phyloP scores from a whole-genome alignment of 2,888 invertebrate genomes.

The Microplitis deprimator region DNA sequence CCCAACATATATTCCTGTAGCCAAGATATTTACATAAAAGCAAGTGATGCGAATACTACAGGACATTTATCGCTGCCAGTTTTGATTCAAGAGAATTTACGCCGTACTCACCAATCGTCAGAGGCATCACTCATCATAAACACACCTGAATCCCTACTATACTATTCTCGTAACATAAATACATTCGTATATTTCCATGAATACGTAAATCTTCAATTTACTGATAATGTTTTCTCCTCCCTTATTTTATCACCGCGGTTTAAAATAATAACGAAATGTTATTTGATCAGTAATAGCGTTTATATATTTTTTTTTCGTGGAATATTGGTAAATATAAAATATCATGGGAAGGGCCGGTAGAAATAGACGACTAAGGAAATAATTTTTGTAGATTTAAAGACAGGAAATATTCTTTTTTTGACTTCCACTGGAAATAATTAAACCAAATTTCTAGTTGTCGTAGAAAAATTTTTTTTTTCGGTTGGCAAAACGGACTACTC shows the following conservation, averaged over 20 bases:
- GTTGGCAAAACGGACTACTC: no score
- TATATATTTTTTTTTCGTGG: no score
- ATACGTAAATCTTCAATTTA: conserved; percentile 21
- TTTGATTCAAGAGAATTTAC: conserved; percentile 38
- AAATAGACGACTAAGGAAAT: no score
- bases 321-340: no score
- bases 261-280: no score
- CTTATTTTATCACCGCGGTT: background rate
- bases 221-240: background rate
- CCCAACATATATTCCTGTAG: conserved; percentile 30
- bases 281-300: no score
- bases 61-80: conserved; percentile 53
- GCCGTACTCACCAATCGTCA: conserved; percentile 18
- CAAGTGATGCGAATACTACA: conserved; percentile 48
- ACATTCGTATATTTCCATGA: background rate
- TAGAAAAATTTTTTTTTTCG: no score
- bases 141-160: background rate
- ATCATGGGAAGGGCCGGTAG: no score
- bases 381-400: no score
- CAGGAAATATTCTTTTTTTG: no score
- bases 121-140: conserved; percentile 17
- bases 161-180: background rate
- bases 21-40: conserved; percentile 55
- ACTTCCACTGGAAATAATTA: no score
- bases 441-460: no score